A percentile compares a stretch with the other conserved stretches of the same genome.
These are phyloP conservation scores for Xyliphius kryptos DNA, from an alignment of 2,113 vertebrate species.

Conservation along the genomic window DNA sequence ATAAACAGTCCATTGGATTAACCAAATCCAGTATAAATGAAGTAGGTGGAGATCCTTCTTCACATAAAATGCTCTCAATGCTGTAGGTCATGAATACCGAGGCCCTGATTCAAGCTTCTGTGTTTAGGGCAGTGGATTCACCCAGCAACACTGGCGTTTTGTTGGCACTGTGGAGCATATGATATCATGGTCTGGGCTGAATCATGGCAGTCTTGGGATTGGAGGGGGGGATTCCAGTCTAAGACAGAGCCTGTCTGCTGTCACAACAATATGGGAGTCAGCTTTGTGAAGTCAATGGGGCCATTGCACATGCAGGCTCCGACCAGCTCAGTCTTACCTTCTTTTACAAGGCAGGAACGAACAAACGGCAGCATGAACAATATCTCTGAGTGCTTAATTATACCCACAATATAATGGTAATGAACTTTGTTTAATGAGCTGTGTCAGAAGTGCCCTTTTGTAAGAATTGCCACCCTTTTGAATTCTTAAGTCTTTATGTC, in stretches of 20 bases:
- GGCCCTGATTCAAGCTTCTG: slow-evolving; percentile 43
- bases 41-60: slow-evolving; percentile 63
- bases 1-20: slow-evolving; percentile 18
- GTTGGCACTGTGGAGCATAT: slow-evolving; percentile 58
- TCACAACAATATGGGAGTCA: slow-evolving; percentile 39
- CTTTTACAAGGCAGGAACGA: slow-evolving; percentile 15
- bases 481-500: slow-evolving; percentile 53
- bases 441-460: too few relatives aligned
- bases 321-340: slow-evolving; percentile 13
- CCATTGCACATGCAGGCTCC: slow-evolving; percentile 18
- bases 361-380: not conserved
- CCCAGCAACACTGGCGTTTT: slow-evolving; percentile 59
- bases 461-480: slow-evolving; percentile 27
- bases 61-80: slow-evolving; percentile 49
- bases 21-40: slow-evolving; percentile 44
- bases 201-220: slow-evolving; percentile 46
- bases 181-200: slow-evolving; percentile 53
- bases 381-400: slow-evolving; percentile 12
- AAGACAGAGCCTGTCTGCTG: slow-evolving; percentile 53
- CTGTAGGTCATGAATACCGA: slow-evolving; percentile 56
- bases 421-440: slow-evolving; percentile 18
- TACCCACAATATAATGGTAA: slow-evolving; percentile 11
- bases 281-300: slow-evolving; percentile 24
- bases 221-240: slow-evolving; percentile 46
- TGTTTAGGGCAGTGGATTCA: slow-evolving; percentile 50